phyloP scores from a whole-genome alignment of 2,888 invertebrate genomes.

The Meloe dianella region DNA sequence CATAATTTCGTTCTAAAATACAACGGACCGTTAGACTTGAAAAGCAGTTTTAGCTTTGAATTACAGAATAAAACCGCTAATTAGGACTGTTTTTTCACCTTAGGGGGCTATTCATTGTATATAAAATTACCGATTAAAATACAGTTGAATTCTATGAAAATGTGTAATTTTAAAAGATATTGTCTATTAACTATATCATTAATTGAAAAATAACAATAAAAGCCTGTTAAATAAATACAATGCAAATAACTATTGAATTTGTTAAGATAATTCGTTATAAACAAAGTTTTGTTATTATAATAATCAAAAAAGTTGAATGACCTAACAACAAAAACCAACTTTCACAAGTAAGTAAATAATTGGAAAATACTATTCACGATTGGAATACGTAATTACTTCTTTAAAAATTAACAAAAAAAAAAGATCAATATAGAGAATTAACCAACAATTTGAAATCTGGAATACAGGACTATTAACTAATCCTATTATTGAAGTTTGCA shows the following conservation, averaged over 20 bases:
- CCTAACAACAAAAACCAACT: slow-evolving; percentile 24
- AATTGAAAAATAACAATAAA: slow-evolving; percentile 15
- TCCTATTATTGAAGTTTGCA: not conserved
- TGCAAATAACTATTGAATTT: slow-evolving; percentile 1
- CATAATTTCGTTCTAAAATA: slow-evolving; percentile 34
- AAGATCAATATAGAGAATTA: not conserved
- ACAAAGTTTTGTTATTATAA: slow-evolving; percentile 24
- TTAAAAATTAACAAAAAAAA: too few species aligned
- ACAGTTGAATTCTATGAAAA: slow-evolving; percentile 14
- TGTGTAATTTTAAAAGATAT: too few species aligned
- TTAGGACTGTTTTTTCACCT: slow-evolving; percentile 31
- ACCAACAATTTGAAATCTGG: not conserved
- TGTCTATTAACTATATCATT: not conserved
- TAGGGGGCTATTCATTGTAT: slow-evolving; percentile 24
- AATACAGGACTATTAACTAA: not conserved
- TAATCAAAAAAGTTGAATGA: slow-evolving; percentile 18
- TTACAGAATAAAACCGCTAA: slow-evolving; percentile 35
- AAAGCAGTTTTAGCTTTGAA: slow-evolving; percentile 34
- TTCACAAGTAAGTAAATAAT: slow-evolving; percentile 24
- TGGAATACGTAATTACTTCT: slow-evolving; percentile 10
- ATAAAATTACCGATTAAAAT: slow-evolving; percentile 16
- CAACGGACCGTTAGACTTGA: slow-evolving; percentile 33
- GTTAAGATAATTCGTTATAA: slow-evolving; percentile 25
- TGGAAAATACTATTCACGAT: slow-evolving; percentile 17
- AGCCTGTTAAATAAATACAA: slow-evolving; percentile 11